A percentile compares a stretch with the other conserved stretches of the same genome.
Evolutionary conservation across 2,113 vertebrate genomes (phyloP).

Genomic region (Pungitius pungitius): DNA sequence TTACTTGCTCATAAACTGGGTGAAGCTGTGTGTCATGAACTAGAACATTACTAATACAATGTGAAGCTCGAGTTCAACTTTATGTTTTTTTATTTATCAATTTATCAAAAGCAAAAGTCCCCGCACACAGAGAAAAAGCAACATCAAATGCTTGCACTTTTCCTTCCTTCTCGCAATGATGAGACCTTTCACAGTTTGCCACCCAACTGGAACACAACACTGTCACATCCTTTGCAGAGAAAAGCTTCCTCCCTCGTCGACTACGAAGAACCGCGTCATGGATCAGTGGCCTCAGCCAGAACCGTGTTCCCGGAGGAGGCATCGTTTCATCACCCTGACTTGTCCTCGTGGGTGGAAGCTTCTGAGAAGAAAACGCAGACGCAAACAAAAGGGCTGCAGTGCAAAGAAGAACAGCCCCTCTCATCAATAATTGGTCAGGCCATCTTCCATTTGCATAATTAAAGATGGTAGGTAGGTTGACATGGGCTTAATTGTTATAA

Average conservation of each 20-base stretch:
- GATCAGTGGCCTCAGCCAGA: slow-evolving; percentile 17
- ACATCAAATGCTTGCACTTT: slow-evolving; percentile 4
- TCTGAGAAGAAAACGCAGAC: slow-evolving; percentile 11
- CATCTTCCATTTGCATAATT: slow-evolving; percentile 62
- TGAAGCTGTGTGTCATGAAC: background rate
- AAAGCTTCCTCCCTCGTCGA: slow-evolving; percentile 14
- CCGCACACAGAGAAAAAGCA: background rate
- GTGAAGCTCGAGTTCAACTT: slow-evolving; percentile 5
- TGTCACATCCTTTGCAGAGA: slow-evolving; percentile 15
- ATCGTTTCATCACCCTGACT: slow-evolving; percentile 27
- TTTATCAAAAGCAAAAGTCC: slow-evolving; percentile 6
- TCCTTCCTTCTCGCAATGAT: background rate
- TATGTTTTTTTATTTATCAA: background rate
- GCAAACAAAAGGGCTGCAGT: slow-evolving; percentile 36
- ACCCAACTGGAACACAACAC: slow-evolving; percentile 19
- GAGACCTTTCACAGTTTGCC: slow-evolving; percentile 15
- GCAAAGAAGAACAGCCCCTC: slow-evolving; percentile 22
- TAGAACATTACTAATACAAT: background rate
- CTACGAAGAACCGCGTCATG: slow-evolving; percentile 22
- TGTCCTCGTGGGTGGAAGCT: slow-evolving; percentile 17
- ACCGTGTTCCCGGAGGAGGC: slow-evolving; percentile 6
- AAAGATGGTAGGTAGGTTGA: slow-evolving; percentile 29
- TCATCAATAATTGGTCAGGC: slow-evolving; percentile 69
- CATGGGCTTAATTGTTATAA: slow-evolving; percentile 14
- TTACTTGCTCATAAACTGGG: slow-evolving; percentile 5